Base-by-base conservation (phyloP, 2,113 vertebrate species). In the Chaetodon auriga region DNA sequence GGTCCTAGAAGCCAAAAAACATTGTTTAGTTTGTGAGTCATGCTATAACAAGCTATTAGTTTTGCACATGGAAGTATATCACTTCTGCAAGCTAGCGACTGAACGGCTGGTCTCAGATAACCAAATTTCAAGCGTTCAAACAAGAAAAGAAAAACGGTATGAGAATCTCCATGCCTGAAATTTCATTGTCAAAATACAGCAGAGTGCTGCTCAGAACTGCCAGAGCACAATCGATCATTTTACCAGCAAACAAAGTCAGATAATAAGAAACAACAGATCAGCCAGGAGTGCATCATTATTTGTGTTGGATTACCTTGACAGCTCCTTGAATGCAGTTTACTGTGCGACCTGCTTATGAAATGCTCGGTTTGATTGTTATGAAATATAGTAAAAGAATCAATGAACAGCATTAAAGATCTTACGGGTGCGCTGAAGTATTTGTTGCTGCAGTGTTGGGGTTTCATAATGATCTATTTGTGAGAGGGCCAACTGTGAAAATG, bases 51-150 rank as follows among this genome's bases (percentile, higher is more conserved):
- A 61, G 51, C 25, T 81, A 10, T 38, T 73, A 65, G 61, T 41
- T 55, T 43, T 41, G 19, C 51, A 70, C 30, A 8, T 23, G n/a
- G 35, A 49, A 49, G 58, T 36, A 46, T 70, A 72, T 73, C 62
- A 63, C 15, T 36, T 58, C 43, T 70, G 46, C 38, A 70, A 68
- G 35, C 8, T 25, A 35, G 18, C 19, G 63, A 72, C 43, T 72
- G 25, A 73, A 68, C 48, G n/a, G 9, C 45, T 54, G 12, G 70
- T 80, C 48, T 70, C 18, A 65, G 76, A 78, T 62, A 72, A 84
- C 79, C 19, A 11, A 30, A 66, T 87, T 75, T 69, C 23, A 81
- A 60, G 48, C 8, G 68, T 77, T 79, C 23, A 68, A 57, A 49
- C 2, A 19, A 87, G 19, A 80, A 46, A 61, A 75, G 38, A 48